Evolutionary conservation across 2,797 vertebrate genomes (phyloP), one percentile per base, ranked within the genome.

Genomic region (Chelmon rostratus): DNA sequence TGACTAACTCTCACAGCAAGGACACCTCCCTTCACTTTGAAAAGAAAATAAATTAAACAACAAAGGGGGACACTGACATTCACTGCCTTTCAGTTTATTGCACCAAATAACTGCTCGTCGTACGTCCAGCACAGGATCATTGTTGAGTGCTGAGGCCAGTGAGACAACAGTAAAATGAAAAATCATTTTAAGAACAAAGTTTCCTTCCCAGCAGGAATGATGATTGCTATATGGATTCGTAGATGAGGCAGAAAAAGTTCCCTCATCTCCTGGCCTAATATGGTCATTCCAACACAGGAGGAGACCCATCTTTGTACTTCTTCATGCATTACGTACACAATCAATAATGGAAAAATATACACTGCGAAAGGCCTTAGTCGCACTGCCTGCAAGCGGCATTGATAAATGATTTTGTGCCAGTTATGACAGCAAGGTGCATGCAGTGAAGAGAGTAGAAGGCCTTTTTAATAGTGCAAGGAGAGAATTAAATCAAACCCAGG

Each of bases 1-100:
- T 95, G 93, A 93, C 92, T 90, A 93, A 91, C 94, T 93, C 94
- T 94, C 95, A 91, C 94, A 94, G 92, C 95, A 92, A 92, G 94
- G 91, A 89, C 94, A 93, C 95, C 93, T 93, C 93, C 94, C 94
- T 88, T 94, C 92, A 94, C 95, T 96, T 96, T 96, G 95, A 96
- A 96, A 95, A 93, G 61, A 94, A 95, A 94, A 96, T 96, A 95
- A 96, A 96, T 96, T 96, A 96, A 96, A 96, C 95, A 96, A 96
- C 95, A 96, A 96, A 96, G 95, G 89, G 68, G 82, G 89, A 93
- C 91, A 90, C 84, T 96, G 96, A 96, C 96, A 96, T 96, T 96
- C 95, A 95, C 89, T 74, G 85, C 84, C 92, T 93, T 93, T 94
- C 92, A 94, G 92, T 89, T 92, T 93, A 91, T 90, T 90, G 89